Percentiles rank a stretch among this genome's conserved stretches.
Evolutionary conservation across 2,888 invertebrate species (phyloP).

Genomic region (Eretmocerus hayati): DNA sequence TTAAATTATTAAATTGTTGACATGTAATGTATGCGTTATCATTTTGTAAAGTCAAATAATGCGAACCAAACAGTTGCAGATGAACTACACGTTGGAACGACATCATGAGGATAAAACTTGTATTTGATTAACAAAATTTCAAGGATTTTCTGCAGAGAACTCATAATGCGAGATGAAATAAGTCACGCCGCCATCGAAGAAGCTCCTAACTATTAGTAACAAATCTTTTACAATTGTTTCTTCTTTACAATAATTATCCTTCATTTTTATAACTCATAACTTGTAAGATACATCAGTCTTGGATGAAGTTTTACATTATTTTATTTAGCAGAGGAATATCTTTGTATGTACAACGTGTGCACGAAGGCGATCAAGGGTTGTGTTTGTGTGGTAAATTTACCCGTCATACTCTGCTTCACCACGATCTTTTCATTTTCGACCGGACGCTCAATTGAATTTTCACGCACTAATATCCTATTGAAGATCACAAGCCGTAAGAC

Average conservation of each 20-base stretch:
- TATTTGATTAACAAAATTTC: slow-evolving; percentile 4
- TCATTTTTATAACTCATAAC: slow-evolving; percentile 32
- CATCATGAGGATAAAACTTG: no score
- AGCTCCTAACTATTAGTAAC: slow-evolving; percentile 45
- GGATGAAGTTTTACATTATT: slow-evolving; percentile 37
- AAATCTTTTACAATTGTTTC: slow-evolving; percentile 43
- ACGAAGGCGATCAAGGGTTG: slow-evolving; percentile 27
- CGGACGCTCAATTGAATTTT: slow-evolving; percentile 11
- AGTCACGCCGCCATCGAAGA: slow-evolving; percentile 44
- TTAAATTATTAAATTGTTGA: slow-evolving; percentile 13
- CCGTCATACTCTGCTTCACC: slow-evolving; percentile 9
- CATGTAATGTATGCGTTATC: no score
- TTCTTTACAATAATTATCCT: slow-evolving; percentile 45
- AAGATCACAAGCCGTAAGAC: slow-evolving; percentile 6
- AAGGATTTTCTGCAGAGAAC: no score
- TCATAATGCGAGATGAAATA: no score
- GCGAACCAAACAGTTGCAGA: no score
- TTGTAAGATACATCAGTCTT: slow-evolving; percentile 45
- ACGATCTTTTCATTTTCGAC: slow-evolving; percentile 22
- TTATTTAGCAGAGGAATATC: slow-evolving; percentile 22
- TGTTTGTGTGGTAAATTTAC: slow-evolving; percentile 18
- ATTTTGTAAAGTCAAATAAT: no score
- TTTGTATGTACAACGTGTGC: slow-evolving; percentile 32
- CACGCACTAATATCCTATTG: slow-evolving; percentile 8
- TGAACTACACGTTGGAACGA: no score